Conservation (phyloP, 2,797 vertebrate genomes). For the Hephaestus fuliginosus region DNA sequence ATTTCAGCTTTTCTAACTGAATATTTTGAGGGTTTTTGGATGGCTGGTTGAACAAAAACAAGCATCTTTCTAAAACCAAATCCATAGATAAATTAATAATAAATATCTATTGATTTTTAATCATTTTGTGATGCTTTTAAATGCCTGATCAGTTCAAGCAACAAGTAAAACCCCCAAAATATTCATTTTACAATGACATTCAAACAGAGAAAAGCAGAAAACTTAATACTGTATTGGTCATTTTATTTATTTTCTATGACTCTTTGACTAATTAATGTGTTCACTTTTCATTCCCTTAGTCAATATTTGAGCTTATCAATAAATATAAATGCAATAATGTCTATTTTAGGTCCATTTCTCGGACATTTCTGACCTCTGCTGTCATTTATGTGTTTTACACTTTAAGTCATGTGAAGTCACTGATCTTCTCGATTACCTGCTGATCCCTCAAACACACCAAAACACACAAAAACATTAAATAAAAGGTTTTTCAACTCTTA, state of each 20-base stretch:
- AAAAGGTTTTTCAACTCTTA: background rate
- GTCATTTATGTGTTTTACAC: background rate
- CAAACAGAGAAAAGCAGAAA: too few species aligned
- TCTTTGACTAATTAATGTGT: too few species aligned
- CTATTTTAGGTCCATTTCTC: background rate
- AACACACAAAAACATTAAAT: fast-evolving
- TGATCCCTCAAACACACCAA: background rate
- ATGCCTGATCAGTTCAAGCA: too few species aligned
- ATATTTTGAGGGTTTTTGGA: background rate
- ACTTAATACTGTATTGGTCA: too few species aligned
- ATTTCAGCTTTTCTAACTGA: background rate
- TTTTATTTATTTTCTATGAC: too few species aligned
- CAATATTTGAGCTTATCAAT: background rate
- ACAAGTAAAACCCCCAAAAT: background rate
- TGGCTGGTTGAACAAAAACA: too few species aligned
- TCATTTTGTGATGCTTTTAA: too few species aligned
- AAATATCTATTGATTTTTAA: too few species aligned
- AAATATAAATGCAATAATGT: background rate
- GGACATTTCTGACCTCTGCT: background rate
- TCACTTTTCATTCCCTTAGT: background rate
- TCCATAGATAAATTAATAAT: background rate
- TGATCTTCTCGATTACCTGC: background rate
- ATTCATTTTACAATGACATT: background rate
- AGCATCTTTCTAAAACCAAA: background rate
- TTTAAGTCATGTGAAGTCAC: background rate